Conservation (phyloP, 1,140 invertebrate species). For the Sycophila sp. region DNA sequence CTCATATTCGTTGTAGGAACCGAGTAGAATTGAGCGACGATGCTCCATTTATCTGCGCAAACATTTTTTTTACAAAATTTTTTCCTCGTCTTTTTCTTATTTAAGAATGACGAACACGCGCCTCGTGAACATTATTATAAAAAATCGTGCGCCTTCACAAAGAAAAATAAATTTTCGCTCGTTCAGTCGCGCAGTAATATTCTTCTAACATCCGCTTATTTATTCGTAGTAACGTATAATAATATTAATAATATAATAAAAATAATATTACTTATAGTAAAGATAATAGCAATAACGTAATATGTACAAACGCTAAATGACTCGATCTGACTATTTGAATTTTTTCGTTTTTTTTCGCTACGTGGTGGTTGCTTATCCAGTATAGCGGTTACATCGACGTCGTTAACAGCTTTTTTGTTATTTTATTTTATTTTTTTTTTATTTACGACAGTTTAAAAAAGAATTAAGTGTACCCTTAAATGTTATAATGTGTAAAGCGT, state of each 20-base stretch:
- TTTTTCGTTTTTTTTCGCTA: conserved; percentile 50
- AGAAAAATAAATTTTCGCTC: conserved; percentile 7
- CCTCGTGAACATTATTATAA: conserved; percentile 20
- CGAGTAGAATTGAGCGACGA: conserved; percentile 26
- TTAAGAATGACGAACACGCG: conserved; percentile 15
- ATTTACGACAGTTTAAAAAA: conserved; percentile 44
- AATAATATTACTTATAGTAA: conserved; percentile 40
- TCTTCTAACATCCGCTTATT: conserved; percentile 21
- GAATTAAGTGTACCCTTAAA: conserved; percentile 59
- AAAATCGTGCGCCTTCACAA: conserved; percentile 14
- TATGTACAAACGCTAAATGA: conserved; percentile 63
- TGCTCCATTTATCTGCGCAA: conserved; percentile 8
- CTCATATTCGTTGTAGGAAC: conserved; percentile 33
- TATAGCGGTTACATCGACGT: conserved; percentile 28
- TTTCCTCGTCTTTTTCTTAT: conserved; percentile 35
- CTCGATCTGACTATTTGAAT: conserved; percentile 64
- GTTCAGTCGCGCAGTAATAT: conserved; percentile 20
- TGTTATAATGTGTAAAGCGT: conserved; percentile 63
- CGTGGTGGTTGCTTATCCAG: conserved; percentile 42
- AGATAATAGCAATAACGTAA: conserved; percentile 44
- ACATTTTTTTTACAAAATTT: conserved; percentile 10
- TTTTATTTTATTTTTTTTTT: conserved; percentile 35
- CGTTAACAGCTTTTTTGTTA: conserved; percentile 35
- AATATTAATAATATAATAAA: conserved; percentile 42
- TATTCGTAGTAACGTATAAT: conserved; percentile 31